Percentiles rank a stretch among this genome's conserved stretches.
Conservation (phyloP, 2,888 invertebrate genomes). For the Urechis unicinctus region DNA sequence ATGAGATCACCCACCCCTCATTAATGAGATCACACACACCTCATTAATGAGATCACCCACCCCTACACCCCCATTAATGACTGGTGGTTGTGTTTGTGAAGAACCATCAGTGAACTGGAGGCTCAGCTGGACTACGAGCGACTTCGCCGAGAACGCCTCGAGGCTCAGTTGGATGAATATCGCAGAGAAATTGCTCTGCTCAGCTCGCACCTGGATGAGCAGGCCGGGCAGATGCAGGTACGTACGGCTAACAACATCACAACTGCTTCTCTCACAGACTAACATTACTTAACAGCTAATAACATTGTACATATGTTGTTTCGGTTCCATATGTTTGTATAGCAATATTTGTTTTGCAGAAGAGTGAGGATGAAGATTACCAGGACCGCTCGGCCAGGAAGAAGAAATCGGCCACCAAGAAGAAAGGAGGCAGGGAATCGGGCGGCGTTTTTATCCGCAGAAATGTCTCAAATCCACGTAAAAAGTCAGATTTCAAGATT, state of each 20-base stretch:
- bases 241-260: too few species aligned
- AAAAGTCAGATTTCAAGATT: background rate
- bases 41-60: too few species aligned
- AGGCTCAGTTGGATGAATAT: constrained; percentile 48
- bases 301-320: too few species aligned
- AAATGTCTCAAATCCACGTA: background rate
- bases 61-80: too few species aligned
- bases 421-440: background rate
- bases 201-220: constrained; percentile 28
- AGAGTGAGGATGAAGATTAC: background rate
- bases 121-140: constrained; percentile 49
- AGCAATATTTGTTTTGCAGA: background rate
- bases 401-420: background rate
- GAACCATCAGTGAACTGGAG: constrained; percentile 46
- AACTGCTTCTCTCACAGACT: too few species aligned
- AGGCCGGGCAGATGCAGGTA: too few species aligned
- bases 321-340: too few species aligned
- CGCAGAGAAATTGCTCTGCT: constrained; percentile 42
- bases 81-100: too few species aligned
- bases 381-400: background rate
- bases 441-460: background rate
- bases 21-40: too few species aligned
- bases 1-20: too few species aligned
- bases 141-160: constrained; percentile 44
- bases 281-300: too few species aligned